Base-by-base conservation (phyloP, 2,113 vertebrate species). In the Nematolebias whitei region DNA sequence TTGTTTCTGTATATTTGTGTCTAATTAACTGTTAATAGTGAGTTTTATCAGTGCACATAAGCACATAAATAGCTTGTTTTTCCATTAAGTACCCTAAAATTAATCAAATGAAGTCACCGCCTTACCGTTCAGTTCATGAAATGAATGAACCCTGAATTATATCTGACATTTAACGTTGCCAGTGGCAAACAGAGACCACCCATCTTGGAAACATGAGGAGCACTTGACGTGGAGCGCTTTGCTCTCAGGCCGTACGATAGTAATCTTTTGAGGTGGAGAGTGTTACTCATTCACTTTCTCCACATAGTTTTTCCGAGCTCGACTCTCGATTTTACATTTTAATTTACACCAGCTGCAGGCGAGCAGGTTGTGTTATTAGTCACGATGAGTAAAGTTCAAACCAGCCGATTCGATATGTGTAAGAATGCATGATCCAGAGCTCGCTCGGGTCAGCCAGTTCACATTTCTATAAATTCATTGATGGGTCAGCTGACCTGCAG, bases 231-330 rank as follows among this genome's bases (percentile, higher is more conserved):
- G 12, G 11, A 47, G 26, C 4, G 18, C 20, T 12, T 69, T 38
- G 4, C 63, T 58, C 10, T 26, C 26, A 57, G 35, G 11, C 15
- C 38, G 0, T 6, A 11, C 5, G 18, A 51, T 20, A 29, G 14
- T 19, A 15, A 13, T 41, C 11, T 32, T 58, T 35, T 44, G 8
- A 61, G 52, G 56, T 8, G 14, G 19, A 44, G 41, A 35, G n/a
- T n/a, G 62, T 82, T 76, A 51, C 72, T 77, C 81, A 70, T 75
- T 75, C 60, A 87, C 79, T 80, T 82, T 86, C 80, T 83, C 65
- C 68, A 8, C 52, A 11, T 48, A 57, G 63, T 70, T 80, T 66
- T 71, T 63, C 68, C 32, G 44, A 70, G 20, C 47, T 61, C 5
- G 0, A 35, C n/a, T 45, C 55, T 72, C 56, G 32, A 35, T 32